Evolutionary conservation across 2,888 invertebrate genomes (phyloP).

Genomic region (Pristionchus arcanus): DNA sequence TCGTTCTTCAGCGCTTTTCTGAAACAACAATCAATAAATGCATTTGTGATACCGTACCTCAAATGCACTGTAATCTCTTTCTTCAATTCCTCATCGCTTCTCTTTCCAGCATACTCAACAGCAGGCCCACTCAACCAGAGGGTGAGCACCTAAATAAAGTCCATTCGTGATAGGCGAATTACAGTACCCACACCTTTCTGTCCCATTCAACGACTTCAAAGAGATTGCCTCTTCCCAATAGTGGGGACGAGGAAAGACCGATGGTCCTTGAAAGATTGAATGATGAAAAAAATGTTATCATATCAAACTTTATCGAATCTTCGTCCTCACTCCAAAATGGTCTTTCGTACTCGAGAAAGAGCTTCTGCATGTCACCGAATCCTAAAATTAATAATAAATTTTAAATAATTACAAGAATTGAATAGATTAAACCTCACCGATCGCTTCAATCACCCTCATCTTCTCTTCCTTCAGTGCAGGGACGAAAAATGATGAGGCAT

Average conservation of each 20-base stretch:
- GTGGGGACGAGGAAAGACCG: not conserved
- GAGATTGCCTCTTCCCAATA: conserved; percentile 51
- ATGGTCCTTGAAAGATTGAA: not conserved
- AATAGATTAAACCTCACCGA: conserved; percentile 34
- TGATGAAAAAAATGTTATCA: not conserved
- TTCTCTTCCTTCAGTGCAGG: conserved; percentile 10
- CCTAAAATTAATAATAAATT: not conserved
- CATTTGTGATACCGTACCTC: not conserved
- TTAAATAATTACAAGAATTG: not conserved
- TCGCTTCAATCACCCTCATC: not conserved
- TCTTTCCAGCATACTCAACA: not conserved
- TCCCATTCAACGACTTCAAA: conserved; percentile 52
- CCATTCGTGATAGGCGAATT: not conserved
- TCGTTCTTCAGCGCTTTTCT: not conserved
- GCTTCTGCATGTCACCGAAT: conserved; percentile 53
- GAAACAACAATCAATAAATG: not conserved
- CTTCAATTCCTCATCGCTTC: conserved; percentile 3
- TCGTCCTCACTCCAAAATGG: conserved; percentile 39
- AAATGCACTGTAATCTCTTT: conserved; percentile 24
- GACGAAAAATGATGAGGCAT: not conserved
- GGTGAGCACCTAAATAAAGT: conserved; percentile 3
- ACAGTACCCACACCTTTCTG: not conserved
- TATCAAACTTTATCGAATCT: not conserved
- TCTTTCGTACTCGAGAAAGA: not conserved
- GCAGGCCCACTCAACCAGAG: conserved; percentile 45